These are phyloP conservation scores for Microtus oregoni DNA, from an alignment of 2,113 vertebrate genomes.

Conservation along the genomic window DNA sequence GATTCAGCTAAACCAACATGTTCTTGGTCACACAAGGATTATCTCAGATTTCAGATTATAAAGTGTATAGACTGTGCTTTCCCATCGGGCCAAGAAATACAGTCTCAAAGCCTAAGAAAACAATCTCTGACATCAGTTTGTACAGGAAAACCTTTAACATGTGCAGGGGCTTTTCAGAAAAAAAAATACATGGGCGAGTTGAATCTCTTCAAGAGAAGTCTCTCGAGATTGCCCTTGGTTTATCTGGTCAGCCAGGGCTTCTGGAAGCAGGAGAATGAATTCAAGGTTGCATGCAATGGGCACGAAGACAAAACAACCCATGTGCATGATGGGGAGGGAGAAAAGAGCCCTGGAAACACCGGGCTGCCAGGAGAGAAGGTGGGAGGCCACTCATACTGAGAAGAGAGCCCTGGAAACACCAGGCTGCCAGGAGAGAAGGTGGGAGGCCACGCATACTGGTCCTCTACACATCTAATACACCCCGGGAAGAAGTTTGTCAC, in stretches of 20 bases:
- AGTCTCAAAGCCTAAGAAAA: constrained; percentile 70
- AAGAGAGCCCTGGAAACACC: not conserved
- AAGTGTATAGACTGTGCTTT: constrained; percentile 52
- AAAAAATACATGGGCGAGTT: constrained; percentile 44
- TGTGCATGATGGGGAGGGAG: not conserved
- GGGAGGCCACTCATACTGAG: not conserved
- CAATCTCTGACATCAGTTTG: constrained; percentile 65
- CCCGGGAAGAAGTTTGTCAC: constrained; percentile 65
- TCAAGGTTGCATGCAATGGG: not conserved
- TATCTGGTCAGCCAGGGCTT: not conserved
- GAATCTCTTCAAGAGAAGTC: constrained; percentile 41
- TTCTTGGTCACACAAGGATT: constrained; percentile 60
- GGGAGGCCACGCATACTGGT: not conserved
- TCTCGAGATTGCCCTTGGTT: constrained; percentile 14
- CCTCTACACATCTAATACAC: constrained; percentile 25
- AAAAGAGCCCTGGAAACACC: not conserved
- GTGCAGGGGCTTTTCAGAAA: constrained; percentile 56
- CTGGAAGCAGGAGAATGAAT: not conserved
- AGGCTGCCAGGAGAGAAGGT: not conserved
- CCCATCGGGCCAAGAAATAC: constrained; percentile 73
- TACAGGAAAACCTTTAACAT: constrained; percentile 56
- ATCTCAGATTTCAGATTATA: constrained; percentile 69
- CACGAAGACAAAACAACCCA: not conserved
- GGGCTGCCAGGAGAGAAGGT: not conserved
- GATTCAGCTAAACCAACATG: constrained; percentile 61